A percentile compares a stretch with the other conserved stretches of the same genome.
phyloP scores from a whole-genome alignment of 1,140 invertebrate species.

The Trachymyrmex cornetzi region DNA sequence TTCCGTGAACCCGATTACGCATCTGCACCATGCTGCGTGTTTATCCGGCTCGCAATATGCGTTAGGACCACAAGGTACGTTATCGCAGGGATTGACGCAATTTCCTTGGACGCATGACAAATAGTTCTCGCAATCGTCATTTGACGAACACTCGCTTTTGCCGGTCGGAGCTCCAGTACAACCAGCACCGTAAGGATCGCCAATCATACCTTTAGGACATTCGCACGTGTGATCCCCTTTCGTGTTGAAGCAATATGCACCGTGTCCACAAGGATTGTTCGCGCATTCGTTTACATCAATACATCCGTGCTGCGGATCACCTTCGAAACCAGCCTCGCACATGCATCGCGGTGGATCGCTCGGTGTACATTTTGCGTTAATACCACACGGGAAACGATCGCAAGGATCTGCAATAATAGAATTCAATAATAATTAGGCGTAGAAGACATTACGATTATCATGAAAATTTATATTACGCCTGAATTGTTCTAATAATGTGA shows the following conservation, averaged over 20 bases:
- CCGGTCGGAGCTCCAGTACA: constrained; percentile 88
- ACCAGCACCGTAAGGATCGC: constrained; percentile 94
- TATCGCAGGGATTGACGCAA: constrained; percentile 93
- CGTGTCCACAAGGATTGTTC: constrained; percentile 93
- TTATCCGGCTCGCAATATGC: constrained; percentile 95
- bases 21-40: constrained; percentile 95
- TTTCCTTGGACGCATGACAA: constrained; percentile 92
- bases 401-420: constrained; percentile 88
- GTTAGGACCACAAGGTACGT: constrained; percentile 93
- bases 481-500: neutral
- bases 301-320: constrained; percentile 94
- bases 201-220: constrained; percentile 93
- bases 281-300: constrained; percentile 94
- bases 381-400: constrained; percentile 95
- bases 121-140: constrained; percentile 93
- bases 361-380: constrained; percentile 96
- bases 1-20: constrained; percentile 93
- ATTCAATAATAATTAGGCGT: neutral
- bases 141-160: constrained; percentile 89
- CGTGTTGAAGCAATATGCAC: constrained; percentile 95
- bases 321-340: constrained; percentile 94
- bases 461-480: neutral
- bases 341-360: constrained; percentile 95
- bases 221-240: constrained; percentile 94
- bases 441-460: neutral